A percentile compares a stretch with the other conserved stretches of the same genome.
Evolutionary conservation across 2,113 vertebrate genomes (phyloP).

Genomic region (Acrocephalus kingi): DNA sequence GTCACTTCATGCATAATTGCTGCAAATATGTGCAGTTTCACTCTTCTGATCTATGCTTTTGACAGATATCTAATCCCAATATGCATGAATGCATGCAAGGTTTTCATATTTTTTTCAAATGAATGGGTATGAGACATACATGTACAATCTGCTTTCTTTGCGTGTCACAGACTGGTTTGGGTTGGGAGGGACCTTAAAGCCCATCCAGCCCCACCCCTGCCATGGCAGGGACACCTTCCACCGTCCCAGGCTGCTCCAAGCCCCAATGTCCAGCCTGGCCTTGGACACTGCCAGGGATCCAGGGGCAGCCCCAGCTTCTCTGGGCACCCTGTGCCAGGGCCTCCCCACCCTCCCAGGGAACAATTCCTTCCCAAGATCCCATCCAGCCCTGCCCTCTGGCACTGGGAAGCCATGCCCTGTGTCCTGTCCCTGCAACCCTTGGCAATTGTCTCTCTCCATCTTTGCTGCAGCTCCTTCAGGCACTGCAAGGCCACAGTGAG

Average conservation of each 20-base stretch:
- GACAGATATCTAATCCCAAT: background rate
- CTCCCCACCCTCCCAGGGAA: rapidly evolving
- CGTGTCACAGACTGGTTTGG: background rate
- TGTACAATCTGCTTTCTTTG: background rate
- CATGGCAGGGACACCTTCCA: background rate
- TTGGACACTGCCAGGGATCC: background rate
- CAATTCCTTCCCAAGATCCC: rapidly evolving
- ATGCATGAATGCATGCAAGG: background rate
- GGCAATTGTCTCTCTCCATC: background rate
- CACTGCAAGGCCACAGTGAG: rapidly evolving
- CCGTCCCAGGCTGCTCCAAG: background rate
- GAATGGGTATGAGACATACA: background rate
- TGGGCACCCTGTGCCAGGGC: background rate
- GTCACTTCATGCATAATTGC: background rate
- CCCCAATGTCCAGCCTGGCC: background rate
- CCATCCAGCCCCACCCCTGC: rapidly evolving
- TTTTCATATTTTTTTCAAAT: background rate
- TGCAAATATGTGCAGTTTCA: background rate
- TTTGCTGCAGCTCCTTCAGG: background rate
- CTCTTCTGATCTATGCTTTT: background rate
- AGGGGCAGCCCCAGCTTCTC: background rate
- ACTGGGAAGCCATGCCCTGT: background rate
- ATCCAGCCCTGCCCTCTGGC: rapidly evolving
- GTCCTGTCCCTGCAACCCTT: rapidly evolving
- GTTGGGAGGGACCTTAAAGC: rapidly evolving